These are phyloP conservation scores for Bellardia bayeri DNA, from an alignment of 2,888 invertebrate genomes.

Conservation along the genomic window DNA sequence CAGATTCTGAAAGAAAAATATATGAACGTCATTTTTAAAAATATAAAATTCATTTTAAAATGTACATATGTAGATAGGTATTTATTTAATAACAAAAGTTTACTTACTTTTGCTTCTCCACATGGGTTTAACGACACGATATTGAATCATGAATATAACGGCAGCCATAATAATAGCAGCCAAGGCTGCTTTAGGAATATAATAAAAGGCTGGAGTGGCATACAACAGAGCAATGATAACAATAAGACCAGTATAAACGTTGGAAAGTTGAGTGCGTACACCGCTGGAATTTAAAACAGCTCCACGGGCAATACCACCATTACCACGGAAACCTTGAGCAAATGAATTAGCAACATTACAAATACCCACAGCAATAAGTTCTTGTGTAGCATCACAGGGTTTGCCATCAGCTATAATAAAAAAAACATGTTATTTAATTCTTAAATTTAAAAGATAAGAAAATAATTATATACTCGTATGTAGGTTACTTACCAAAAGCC, in stretches of 20 bases:
- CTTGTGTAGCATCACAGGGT: slow-evolving; percentile 95
- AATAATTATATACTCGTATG: neutral
- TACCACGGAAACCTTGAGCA: slow-evolving; percentile 92
- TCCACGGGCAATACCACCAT: slow-evolving; percentile 92
- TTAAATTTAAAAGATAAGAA: neutral
- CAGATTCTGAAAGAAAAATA: slow-evolving; percentile 88
- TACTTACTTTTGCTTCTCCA: slow-evolving; percentile 94
- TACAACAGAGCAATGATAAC: slow-evolving; percentile 93
- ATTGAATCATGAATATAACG: slow-evolving; percentile 96
- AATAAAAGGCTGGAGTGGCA: slow-evolving; percentile 94
- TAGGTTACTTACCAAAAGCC: slow-evolving; percentile 79
- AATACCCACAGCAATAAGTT: slow-evolving; percentile 93
- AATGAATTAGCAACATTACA: slow-evolving; percentile 93
- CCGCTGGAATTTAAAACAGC: slow-evolving; percentile 96
- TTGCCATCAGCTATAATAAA: slow-evolving; percentile 87
- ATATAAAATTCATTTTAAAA: too few species aligned
- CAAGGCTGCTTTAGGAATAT: slow-evolving; percentile 93
- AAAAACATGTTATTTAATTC: neutral
- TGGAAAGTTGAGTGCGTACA: slow-evolving; percentile 93
- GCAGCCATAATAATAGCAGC: slow-evolving; percentile 96
- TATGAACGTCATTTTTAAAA: too few species aligned
- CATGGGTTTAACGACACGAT: slow-evolving; percentile 93
- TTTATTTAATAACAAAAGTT: neutral
- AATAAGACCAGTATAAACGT: slow-evolving; percentile 91
- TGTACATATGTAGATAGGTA: neutral